phyloP scores from a whole-genome alignment of 2,113 vertebrate genomes.

The Amazona guildingii region DNA sequence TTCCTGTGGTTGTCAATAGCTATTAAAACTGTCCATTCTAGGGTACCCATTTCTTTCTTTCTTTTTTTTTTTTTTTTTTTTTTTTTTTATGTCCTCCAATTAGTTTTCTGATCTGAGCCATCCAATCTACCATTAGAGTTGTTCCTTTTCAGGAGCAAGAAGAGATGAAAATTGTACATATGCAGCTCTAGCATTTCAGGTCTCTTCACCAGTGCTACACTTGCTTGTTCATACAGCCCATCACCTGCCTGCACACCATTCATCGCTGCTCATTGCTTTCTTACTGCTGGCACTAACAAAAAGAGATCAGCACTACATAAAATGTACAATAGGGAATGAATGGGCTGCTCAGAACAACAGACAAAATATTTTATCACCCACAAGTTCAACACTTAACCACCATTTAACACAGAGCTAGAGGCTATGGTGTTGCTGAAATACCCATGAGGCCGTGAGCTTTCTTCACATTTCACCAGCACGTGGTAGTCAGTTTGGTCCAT shows the following conservation, averaged over 20 bases:
- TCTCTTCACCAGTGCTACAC: background rate
- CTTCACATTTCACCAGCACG: background rate
- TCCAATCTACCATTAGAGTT: background rate
- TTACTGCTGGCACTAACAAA: background rate
- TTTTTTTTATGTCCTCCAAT: background rate
- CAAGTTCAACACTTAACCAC: background rate
- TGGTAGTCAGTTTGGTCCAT: background rate
- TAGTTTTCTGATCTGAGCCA: background rate
- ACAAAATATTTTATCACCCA: background rate
- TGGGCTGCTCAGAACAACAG: background rate
- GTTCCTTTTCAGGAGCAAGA: background rate
- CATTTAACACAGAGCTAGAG: background rate
- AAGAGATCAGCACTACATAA: background rate
- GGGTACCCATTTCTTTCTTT: background rate
- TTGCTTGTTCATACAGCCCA: background rate
- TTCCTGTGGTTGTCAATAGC: background rate
- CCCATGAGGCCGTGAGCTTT: background rate
- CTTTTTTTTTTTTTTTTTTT: background rate
- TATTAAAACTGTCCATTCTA: background rate
- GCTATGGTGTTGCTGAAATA: background rate
- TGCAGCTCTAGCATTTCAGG: background rate
- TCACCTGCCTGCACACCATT: background rate
- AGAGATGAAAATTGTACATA: background rate
- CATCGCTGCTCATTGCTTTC: background rate
- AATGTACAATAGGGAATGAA: background rate